These are phyloP conservation scores for Zapus hudsonius DNA, from an alignment of 2,113 vertebrate species.

Conservation along the genomic window DNA sequence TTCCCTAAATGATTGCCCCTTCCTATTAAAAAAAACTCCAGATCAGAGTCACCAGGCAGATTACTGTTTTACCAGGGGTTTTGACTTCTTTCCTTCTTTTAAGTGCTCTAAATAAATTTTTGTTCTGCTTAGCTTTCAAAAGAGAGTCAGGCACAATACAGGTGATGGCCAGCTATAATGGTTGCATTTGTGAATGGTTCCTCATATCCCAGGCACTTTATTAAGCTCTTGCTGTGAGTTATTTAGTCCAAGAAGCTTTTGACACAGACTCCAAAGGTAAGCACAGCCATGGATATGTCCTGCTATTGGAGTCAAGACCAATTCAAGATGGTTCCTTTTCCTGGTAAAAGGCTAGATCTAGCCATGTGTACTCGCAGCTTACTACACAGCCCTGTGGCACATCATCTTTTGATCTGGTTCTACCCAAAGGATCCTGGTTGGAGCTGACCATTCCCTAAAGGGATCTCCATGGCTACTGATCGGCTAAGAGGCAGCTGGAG, in stretches of 20 bases:
- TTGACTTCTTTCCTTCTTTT: no score
- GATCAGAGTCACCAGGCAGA: no score
- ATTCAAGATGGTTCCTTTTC: not conserved
- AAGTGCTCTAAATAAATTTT: no score
- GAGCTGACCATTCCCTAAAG: not conserved
- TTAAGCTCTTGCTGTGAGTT: not conserved
- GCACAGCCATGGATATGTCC: not conserved
- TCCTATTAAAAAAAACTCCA: no score
- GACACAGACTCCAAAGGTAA: not conserved
- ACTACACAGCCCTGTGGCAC: no score
- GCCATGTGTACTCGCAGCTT: not conserved
- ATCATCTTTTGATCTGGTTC: not conserved
- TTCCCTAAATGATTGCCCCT: no score
- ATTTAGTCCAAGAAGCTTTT: slow-evolving; percentile 7
- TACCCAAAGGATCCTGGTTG: not conserved
- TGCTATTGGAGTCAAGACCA: not conserved
- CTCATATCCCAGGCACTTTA: not conserved
- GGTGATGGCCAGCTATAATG: not conserved
- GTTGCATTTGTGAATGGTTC: not conserved
- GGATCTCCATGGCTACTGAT: not conserved
- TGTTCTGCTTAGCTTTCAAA: no score
- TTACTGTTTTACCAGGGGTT: no score
- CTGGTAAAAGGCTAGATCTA: not conserved
- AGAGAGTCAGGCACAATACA: not conserved
- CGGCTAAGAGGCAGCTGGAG: not conserved